Evolutionary conservation across 2,888 invertebrate genomes (phyloP).

Genomic region (Dynastes grantii): DNA sequence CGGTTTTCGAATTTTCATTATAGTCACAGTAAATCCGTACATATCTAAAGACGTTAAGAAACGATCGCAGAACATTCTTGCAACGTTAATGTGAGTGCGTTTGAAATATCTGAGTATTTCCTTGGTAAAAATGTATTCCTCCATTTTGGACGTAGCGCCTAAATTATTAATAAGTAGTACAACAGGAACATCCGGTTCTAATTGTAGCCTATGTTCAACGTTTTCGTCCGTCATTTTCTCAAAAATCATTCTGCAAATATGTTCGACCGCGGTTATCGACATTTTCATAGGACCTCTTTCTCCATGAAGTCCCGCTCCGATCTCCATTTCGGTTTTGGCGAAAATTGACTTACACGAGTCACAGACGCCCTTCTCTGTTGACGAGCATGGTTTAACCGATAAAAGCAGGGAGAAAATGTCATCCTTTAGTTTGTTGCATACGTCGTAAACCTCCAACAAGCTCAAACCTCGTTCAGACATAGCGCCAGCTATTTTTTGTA

Average conservation of each 20-base stretch:
- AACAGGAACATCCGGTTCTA: constrained; percentile 67
- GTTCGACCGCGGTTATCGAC: constrained; percentile 70
- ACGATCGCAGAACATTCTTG: constrained; percentile 67
- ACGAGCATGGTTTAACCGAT: constrained; percentile 78
- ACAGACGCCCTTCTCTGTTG: constrained; percentile 73
- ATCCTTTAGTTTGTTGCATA: constrained; percentile 71
- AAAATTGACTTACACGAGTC: constrained; percentile 55
- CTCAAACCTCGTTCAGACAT: constrained; percentile 77
- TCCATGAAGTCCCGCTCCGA: constrained; percentile 75
- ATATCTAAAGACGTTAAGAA: constrained; percentile 85
- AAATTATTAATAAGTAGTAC: constrained; percentile 83
- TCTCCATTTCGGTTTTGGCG: constrained; percentile 74
- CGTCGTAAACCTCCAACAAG: constrained; percentile 74
- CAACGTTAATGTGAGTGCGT: constrained; percentile 57
- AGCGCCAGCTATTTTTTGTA: constrained; percentile 82
- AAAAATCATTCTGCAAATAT: constrained; percentile 71
- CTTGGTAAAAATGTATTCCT: constrained; percentile 77
- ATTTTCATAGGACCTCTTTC: constrained; percentile 73
- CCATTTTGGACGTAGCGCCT: constrained; percentile 82
- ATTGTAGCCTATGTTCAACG: constrained; percentile 43
- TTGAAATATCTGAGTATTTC: constrained; percentile 64
- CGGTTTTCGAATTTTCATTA: constrained; percentile 74
- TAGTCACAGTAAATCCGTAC: constrained; percentile 83
- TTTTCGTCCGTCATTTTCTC: constrained; percentile 66
- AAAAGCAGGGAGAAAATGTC: constrained; percentile 81